These are phyloP conservation scores for Aplochiton taeniatus DNA, from an alignment of 2,797 vertebrate species.

Conservation along the genomic window DNA sequence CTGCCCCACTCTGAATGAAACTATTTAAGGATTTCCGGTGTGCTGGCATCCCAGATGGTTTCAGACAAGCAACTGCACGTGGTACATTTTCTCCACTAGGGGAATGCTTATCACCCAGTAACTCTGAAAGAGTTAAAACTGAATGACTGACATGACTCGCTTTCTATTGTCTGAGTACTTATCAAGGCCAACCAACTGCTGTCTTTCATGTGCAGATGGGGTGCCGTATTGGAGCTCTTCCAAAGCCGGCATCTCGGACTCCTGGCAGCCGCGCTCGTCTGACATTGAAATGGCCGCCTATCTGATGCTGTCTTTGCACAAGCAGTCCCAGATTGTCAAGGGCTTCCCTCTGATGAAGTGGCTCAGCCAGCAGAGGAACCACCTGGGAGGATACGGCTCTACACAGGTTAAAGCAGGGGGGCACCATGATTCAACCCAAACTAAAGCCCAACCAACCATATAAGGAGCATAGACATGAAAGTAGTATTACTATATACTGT, in stretches of 20 bases:
- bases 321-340: constrained; percentile 61
- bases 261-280: constrained; percentile 82
- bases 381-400: constrained; percentile 85
- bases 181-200: neutral
- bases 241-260: constrained; percentile 55
- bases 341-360: constrained; percentile 82
- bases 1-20: neutral
- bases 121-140: too few species aligned
- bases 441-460: too few species aligned
- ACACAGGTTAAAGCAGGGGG: constrained; percentile 78
- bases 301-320: constrained; percentile 76
- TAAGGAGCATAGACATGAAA: too few species aligned
- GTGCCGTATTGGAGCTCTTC: constrained; percentile 77
- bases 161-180: neutral
- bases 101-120: too few species aligned
- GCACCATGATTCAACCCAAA: too few species aligned
- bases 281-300: constrained; percentile 88
- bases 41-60: neutral
- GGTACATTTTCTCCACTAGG: neutral
- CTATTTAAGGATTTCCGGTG: too few species aligned
- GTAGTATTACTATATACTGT: too few species aligned
- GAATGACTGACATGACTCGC: too few species aligned
- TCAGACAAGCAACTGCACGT: neutral
- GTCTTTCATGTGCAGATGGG: constrained; percentile 51
- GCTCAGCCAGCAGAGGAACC: constrained; percentile 86